Base-by-base conservation (phyloP, 2,888 invertebrate genomes). In the Pyrrhia umbra region DNA sequence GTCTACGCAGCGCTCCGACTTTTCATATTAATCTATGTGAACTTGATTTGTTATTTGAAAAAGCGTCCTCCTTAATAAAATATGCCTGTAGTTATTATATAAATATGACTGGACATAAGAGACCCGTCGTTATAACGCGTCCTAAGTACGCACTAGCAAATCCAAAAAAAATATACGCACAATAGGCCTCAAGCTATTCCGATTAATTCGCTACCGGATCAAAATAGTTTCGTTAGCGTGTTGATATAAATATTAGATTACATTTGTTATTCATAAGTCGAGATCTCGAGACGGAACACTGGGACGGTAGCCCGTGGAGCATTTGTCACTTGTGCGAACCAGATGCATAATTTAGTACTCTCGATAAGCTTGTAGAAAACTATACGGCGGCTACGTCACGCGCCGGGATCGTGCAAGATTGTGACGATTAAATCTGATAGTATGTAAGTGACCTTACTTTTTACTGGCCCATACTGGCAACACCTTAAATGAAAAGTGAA, bases 121-220 rank as follows among this genome's bases (percentile, higher is more conserved):
- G 30, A 30, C 30, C 30, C 5, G 34, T 34, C 34, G 2, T 34
- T 34, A 34, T 34, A 34, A 34, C 34, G n/a, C 34, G 13, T 34
- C 0, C 25, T 18, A 37, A 20, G 27, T 42, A 2, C 39, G 39
- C 37, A 49, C 39, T 46, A 39, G 49, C 6, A 18, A 5, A 23
- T 8, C 16, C 9, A 57, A 58, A 55, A 56, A 72, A 72, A 51
- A 72, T 56, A 51, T 55, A 68, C 59, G 13, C 23, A 75, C 61
- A 80, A 81, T 83, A 82, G 81, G 82, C 85, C 83, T 81, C 80
- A 60, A 81, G 81, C 80, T 75, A 77, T 75, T 81, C 81, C 81
- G 83, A 87, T 83, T 82, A 85, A 82, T 84, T 75, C 59, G 83
- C 79, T 90, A 83, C 92, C 92, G 91, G 92, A 91, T 91, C 88